Evolutionary conservation across 2,113 vertebrate genomes (phyloP), one percentile per base, ranked within the genome.

Genomic region (Pluvialis apricaria): DNA sequence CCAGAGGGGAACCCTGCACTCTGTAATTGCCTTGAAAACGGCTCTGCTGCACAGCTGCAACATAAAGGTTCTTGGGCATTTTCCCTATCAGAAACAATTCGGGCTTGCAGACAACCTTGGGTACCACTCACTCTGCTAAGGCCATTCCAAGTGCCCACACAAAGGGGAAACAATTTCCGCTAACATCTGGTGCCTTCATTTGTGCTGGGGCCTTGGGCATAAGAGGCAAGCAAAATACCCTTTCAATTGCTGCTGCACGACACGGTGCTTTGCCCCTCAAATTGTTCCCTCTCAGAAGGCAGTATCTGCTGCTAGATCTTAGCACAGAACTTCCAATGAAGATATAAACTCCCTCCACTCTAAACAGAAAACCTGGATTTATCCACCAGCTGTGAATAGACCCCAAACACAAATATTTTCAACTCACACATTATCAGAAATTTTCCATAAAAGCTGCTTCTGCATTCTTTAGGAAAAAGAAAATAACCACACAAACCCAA

Each of bases 211-310:
- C 42, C 68, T 42, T 12, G 26, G 51, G 38, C 38, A 25, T 0
- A 28, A 16, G 15, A 55, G 31, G 36, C 40, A 15, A 42, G 34
- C 15, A 42, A 34, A 58, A 31, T 2, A 13, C 2, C 32, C 68
- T 47, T 38, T 29, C 40, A 49, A 40, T 51, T 15, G 31, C 57
- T 38, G 44, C 68, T 47, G 31, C 40, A 28, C n/a, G 11, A 12
- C 24, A 55, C 1, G 0, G 32, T 3, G 2, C 31, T 8, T 34
- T 31, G 4, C 29, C 62, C 51, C 44, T 5, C 17, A 15, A 32
- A 32, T 0, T 16, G 36, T 3, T 71, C 78, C 17, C 51, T 45
- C 49, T 34, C 44, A 13, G 54, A 20, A 79, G 31, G 29, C 71
- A 44, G 25, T 15, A 38, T 2, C 8, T 4, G 29, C 31, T 29